These are phyloP conservation scores for Numenius phaeopus DNA, from an alignment of 2,797 vertebrate species.

Conservation along the genomic window DNA sequence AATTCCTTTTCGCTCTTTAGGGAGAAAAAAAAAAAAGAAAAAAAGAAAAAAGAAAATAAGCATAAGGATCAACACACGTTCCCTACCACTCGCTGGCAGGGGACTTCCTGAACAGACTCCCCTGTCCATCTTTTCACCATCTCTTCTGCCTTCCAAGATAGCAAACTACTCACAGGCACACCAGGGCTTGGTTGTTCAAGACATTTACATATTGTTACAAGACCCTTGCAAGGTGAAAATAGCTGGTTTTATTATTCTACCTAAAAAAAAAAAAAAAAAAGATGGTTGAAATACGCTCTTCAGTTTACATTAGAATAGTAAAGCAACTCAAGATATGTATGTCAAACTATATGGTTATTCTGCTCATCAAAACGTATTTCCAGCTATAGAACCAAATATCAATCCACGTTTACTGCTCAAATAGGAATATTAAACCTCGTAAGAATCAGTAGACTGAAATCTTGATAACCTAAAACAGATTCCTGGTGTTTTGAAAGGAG, in stretches of 20 bases:
- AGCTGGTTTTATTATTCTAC: neutral
- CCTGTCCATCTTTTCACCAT: neutral
- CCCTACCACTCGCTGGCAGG: neutral
- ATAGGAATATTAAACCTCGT: neutral
- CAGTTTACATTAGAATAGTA: neutral
- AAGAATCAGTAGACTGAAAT: neutral
- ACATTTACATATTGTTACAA: neutral
- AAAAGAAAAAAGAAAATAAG: fast-evolving
- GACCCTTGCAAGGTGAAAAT: neutral
- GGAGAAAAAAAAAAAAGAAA: no score
- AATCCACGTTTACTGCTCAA: neutral
- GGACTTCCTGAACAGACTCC: neutral
- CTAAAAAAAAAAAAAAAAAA: neutral
- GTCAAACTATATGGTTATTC: neutral
- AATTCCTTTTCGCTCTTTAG: neutral
- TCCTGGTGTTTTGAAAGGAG: neutral
- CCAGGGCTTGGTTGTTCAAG: neutral
- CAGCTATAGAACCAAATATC: neutral
- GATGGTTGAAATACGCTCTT: neutral
- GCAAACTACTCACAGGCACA: neutral
- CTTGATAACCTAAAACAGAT: constrained; percentile 19
- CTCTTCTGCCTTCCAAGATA: neutral
- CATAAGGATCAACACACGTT: neutral
- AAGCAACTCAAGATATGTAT: neutral
- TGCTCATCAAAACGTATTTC: neutral